Percentiles rank a stretch among this genome's conserved stretches.
phyloP scores from a whole-genome alignment of 1,140 invertebrate species.

The Aphaenogaster rudis region DNA sequence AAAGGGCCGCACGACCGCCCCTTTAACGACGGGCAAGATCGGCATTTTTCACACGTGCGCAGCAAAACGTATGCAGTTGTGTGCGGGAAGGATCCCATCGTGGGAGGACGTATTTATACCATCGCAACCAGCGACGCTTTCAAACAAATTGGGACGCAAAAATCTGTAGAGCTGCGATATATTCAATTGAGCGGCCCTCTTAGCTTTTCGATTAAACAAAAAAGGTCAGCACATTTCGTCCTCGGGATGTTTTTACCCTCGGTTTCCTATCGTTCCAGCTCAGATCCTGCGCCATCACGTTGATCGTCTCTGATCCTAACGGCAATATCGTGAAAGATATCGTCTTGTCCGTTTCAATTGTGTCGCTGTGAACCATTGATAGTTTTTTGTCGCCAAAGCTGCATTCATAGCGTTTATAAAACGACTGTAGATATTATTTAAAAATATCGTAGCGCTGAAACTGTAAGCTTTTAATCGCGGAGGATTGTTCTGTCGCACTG shows the following conservation, averaged over 20 bases:
- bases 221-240: background rate
- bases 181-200: background rate
- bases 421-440: conserved; percentile 36
- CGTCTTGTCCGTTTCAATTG: conserved; percentile 47
- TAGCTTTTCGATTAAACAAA: conserved; percentile 17
- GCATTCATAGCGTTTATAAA: conserved; percentile 79
- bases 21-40: conserved; percentile 75
- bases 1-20: conserved; percentile 55
- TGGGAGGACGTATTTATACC: conserved; percentile 24
- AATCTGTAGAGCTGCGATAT: background rate
- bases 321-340: conserved; percentile 60
- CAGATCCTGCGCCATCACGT: background rate
- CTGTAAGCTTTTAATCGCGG: background rate
- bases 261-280: background rate
- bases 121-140: conserved; percentile 6
- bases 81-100: background rate
- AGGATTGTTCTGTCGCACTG: background rate
- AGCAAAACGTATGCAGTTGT: conserved; percentile 3
- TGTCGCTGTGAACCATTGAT: conserved; percentile 38
- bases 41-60: conserved; percentile 69
- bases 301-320: background rate
- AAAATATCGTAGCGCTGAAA: background rate
- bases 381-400: conserved; percentile 69
- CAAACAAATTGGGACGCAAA: background rate
- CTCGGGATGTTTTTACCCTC: background rate